Evolutionary conservation across 1,140 invertebrate species (phyloP).

Genomic region (Anoplolepis gracilipes): DNA sequence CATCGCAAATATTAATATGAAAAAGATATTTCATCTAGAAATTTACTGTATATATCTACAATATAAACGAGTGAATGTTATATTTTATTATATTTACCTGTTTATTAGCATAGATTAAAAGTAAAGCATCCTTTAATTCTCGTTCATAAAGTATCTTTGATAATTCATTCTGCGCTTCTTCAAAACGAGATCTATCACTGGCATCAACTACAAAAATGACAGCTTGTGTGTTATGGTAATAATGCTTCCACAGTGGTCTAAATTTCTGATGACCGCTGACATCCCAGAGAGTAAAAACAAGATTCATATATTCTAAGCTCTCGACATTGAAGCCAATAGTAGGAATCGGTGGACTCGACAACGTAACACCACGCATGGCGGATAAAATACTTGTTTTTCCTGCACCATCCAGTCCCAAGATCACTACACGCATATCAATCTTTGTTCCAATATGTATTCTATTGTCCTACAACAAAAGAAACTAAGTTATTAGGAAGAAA

Average conservation of each 20-base stretch:
- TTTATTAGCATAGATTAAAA: conserved; percentile 88
- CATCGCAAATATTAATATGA: not conserved
- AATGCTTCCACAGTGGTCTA: conserved; percentile 87
- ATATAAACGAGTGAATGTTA: not conserved
- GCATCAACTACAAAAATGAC: conserved; percentile 88
- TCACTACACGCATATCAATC: conserved; percentile 89
- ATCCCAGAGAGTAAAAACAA: conserved; percentile 88
- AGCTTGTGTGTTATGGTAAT: conserved; percentile 87
- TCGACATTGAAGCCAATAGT: conserved; percentile 89
- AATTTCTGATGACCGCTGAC: conserved; percentile 88
- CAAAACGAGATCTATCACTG: conserved; percentile 84
- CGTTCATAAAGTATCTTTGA: conserved; percentile 86
- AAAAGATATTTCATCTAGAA: not conserved
- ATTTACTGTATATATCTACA: not conserved
- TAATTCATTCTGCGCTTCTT: conserved; percentile 86
- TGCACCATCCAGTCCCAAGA: conserved; percentile 86
- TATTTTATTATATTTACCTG: conserved; percentile 80
- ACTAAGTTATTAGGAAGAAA: not conserved
- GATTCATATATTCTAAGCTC: conserved; percentile 87
- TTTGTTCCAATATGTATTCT: conserved; percentile 89
- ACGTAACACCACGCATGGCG: conserved; percentile 87
- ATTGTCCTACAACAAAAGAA: conserved; percentile 85
- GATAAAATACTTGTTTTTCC: conserved; percentile 89
- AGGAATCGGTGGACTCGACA: conserved; percentile 82
- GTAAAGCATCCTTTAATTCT: conserved; percentile 86